Evolutionary conservation across 2,888 invertebrate species (phyloP).

Genomic region (Polydrusus pterygomalis): DNA sequence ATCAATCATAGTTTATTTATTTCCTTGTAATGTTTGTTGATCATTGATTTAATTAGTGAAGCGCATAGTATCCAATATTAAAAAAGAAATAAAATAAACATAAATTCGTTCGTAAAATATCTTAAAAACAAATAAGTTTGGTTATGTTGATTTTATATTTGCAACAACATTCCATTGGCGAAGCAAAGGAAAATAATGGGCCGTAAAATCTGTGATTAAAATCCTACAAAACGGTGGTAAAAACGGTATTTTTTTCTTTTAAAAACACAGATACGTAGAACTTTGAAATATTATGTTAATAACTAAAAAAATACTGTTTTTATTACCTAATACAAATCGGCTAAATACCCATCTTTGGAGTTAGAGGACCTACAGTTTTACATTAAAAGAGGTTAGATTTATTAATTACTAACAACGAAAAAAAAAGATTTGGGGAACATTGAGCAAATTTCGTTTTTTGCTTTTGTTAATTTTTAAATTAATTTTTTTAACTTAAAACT

Average conservation of each 20-base stretch:
- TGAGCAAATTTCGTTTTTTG: too few relatives aligned
- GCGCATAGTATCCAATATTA: background rate
- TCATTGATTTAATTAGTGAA: background rate
- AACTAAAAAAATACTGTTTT: too few relatives aligned
- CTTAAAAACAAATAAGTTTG: constrained; percentile 15
- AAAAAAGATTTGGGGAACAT: too few relatives aligned
- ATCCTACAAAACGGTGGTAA: background rate
- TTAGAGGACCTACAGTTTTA: too few relatives aligned
- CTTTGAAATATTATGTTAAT: too few relatives aligned
- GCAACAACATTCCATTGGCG: constrained; percentile 5
- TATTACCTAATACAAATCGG: too few relatives aligned
- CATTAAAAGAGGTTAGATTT: too few relatives aligned
- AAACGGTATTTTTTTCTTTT: background rate
- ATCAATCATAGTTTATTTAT: background rate
- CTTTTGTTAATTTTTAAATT: too few relatives aligned
- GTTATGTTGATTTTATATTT: constrained; percentile 15
- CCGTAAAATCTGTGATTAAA: background rate
- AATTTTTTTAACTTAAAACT: too few relatives aligned
- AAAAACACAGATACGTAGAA: background rate
- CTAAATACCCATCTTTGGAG: too few relatives aligned
- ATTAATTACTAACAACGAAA: too few relatives aligned
- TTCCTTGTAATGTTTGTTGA: background rate
- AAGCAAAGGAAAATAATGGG: background rate
- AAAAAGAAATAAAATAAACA: constrained; percentile 11
- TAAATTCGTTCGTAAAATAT: constrained; percentile 20